A percentile compares a stretch with the other conserved stretches of the same genome.
Conservation (phyloP, 1,140 invertebrate genomes). For the Lasaia peninsularis region DNA sequence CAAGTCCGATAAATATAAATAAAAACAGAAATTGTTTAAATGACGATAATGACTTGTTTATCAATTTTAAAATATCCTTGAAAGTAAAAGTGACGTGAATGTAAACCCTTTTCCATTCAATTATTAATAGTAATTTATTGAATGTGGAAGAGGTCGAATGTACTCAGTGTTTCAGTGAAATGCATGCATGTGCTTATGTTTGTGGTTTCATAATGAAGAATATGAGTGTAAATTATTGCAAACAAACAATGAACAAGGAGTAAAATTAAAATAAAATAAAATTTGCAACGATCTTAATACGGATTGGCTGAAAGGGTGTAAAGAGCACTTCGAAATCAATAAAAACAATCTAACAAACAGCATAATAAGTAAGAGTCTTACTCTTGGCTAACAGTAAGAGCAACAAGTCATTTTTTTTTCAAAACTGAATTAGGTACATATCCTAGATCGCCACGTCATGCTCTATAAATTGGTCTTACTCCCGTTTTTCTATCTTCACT, state of each 20-base stretch:
- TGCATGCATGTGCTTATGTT: slow-evolving; percentile 22
- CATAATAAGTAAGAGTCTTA: too few relatives aligned
- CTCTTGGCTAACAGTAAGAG: slow-evolving; percentile 13
- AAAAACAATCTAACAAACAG: too few relatives aligned
- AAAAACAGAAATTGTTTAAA: slow-evolving; percentile 10
- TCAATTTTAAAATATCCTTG: not conserved
- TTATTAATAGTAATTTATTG: not conserved
- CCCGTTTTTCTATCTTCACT: slow-evolving; percentile 7
- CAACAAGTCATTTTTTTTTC: slow-evolving; percentile 11
- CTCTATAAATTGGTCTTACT: slow-evolving; percentile 5
- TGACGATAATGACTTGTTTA: not conserved
- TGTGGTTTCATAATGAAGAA: slow-evolving; percentile 25
- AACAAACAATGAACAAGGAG: not conserved
- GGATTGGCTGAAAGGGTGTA: not conserved
- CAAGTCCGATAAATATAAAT: slow-evolving; percentile 10
- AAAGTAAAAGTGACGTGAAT: not conserved
- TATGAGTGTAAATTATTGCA: not conserved
- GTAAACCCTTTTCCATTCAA: not conserved
- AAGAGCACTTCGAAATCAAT: not conserved
- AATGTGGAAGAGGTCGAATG: slow-evolving; percentile 1
- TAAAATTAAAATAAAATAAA: not conserved
- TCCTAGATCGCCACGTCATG: slow-evolving; percentile 3
- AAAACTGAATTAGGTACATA: slow-evolving; percentile 13
- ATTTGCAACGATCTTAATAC: not conserved
- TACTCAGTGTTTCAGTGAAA: slow-evolving; percentile 22